Evolutionary conservation across 2,113 vertebrate species (phyloP), one percentile per base, ranked within the genome.

Genomic region (Ailurus styani): DNA sequence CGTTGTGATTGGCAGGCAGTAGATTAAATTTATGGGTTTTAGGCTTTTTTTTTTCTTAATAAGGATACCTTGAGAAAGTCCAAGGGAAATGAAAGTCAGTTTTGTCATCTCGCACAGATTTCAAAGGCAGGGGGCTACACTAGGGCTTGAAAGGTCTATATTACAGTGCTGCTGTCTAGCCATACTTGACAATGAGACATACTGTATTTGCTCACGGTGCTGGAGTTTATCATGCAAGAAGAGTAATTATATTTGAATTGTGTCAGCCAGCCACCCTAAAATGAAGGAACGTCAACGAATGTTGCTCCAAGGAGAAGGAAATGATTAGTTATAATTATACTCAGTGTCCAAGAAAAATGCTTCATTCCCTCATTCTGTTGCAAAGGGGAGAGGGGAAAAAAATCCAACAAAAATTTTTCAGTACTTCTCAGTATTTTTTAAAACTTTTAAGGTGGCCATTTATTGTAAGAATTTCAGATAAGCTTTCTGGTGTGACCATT

Each of bases 171-270:
- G 96, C 97, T 98, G 98, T 98, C 98, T 98, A 98, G 98, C 97
- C 97, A 98, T 37, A 96, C 97, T 98, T 98, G 97, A 98, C 98
- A 98, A 98, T 0, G 37, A 98, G 98, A 98, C 95, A 87, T 96
- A 97, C 96, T 91, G 97, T 96, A 98, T 97, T 98, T 98, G 75
- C 98, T 97, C 97, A 97, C 84, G 86, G 95, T 97, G 95, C 97
- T 98, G 97, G 95, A 97, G 96, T 98, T 98, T 98, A 98, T 98
- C 98, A 98, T 97, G 95, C 98, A 98, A 98, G 98, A 98, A 96
- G 98, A 97, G 98, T 98, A 98, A 99, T 98, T 99, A 98, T 98
- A 98, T 98, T 98, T 98, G 97, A 99, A 98, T 98, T 98, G 96
- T 98, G 97, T 99, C 98, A 98, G 97, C 97, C 98, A 98, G 96